Evolutionary conservation across 1,140 invertebrate genomes (phyloP).

Genomic region (Pomacea maculata): DNA sequence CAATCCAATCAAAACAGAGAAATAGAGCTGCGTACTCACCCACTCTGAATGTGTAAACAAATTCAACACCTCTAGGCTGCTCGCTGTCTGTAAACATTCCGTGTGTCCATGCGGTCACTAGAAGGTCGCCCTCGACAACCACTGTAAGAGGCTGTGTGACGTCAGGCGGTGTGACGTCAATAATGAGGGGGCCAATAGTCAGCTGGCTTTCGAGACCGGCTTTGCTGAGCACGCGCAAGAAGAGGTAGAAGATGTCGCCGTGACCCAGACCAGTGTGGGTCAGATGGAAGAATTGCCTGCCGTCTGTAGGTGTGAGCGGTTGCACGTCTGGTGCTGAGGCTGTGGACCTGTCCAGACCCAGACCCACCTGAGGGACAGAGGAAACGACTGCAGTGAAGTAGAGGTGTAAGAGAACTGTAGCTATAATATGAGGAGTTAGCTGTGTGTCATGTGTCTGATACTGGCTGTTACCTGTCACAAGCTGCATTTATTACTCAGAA

Average conservation of each 20-base stretch:
- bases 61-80: constrained; percentile 21
- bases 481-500: no score
- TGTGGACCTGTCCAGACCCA: constrained; percentile 21
- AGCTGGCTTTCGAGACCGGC: constrained; percentile 27
- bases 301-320: constrained; percentile 25
- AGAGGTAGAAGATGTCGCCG: constrained; percentile 31
- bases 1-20: no score
- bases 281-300: constrained; percentile 23
- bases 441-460: no score
- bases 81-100: constrained; percentile 34
- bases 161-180: constrained; percentile 41
- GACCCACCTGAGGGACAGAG: constrained; percentile 21
- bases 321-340: constrained; percentile 20
- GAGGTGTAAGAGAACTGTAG: no score
- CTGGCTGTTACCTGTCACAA: no score
- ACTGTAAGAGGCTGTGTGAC: constrained; percentile 16
- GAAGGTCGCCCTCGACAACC: constrained; percentile 1
- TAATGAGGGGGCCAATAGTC: constrained; percentile 37
- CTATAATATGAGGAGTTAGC: no score
- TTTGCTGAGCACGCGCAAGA: constrained; percentile 36
- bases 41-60: constrained; percentile 27
- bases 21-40: constrained; percentile 22
- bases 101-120: constrained; percentile 30
- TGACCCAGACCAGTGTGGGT: constrained; percentile 31
- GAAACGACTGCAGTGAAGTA: no score